Evolutionary conservation across 2,797 vertebrate genomes (phyloP).

Genomic region (Chanos chanos): DNA sequence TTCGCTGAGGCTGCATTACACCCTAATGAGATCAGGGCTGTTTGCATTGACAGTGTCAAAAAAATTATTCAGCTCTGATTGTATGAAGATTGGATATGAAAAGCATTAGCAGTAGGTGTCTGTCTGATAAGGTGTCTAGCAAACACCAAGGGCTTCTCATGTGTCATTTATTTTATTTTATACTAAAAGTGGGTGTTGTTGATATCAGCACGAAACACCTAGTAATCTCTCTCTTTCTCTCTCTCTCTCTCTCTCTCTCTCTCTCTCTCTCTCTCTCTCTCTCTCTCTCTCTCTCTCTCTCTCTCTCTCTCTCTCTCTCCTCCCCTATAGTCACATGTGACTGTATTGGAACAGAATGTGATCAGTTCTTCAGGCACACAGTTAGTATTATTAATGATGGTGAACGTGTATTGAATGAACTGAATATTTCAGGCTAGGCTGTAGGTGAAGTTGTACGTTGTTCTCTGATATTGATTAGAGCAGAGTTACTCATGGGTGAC

Average conservation of each 20-base stretch:
- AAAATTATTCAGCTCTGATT: conserved; percentile 25
- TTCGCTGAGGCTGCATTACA: conserved; percentile 18
- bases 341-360: too few relatives aligned
- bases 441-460: conserved; percentile 15
- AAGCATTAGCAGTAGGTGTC: conserved; percentile 10
- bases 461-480: conserved; percentile 60
- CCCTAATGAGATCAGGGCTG: conserved; percentile 32
- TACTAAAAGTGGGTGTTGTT: too few relatives aligned
- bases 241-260: too few relatives aligned
- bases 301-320: too few relatives aligned
- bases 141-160: conserved; percentile 6
- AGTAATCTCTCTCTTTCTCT: too few relatives aligned
- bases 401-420: too few relatives aligned
- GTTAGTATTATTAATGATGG: too few relatives aligned
- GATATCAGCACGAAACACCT: too few relatives aligned
- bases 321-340: too few relatives aligned
- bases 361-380: too few relatives aligned
- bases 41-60: conserved; percentile 29
- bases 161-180: conserved; percentile 11
- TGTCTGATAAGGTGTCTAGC: conserved; percentile 19
- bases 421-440: neutral
- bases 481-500: conserved; percentile 52
- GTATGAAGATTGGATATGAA: conserved; percentile 21
- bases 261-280: too few relatives aligned
- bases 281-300: too few relatives aligned